Percentiles rank a stretch among this genome's conserved stretches.
These are phyloP conservation scores for Eufriesea mexicana DNA, from an alignment of 1,140 invertebrate genomes.

Conservation along the genomic window DNA sequence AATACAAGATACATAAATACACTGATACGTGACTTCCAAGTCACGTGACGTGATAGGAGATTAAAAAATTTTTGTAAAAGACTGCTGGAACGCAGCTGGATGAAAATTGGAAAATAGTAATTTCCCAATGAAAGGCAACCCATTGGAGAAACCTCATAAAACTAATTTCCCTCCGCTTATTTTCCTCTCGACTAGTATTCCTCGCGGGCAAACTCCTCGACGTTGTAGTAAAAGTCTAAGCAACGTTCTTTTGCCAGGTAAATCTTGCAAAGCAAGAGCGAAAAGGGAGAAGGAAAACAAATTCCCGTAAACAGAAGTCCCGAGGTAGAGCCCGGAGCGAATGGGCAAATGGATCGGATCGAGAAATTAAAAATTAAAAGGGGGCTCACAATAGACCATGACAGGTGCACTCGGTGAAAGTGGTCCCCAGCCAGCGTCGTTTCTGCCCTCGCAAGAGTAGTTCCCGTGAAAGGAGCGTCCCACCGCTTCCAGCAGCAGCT, in stretches of 20 bases:
- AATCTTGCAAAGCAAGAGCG: background rate
- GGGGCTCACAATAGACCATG: conserved; percentile 87
- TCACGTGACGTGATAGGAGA: too few relatives aligned
- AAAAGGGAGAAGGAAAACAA: background rate
- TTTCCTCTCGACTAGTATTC: too few relatives aligned
- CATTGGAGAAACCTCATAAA: background rate
- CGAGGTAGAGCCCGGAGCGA: too few relatives aligned
- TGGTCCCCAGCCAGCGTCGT: conserved; percentile 92
- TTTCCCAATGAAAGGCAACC: too few relatives aligned
- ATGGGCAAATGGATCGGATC: conserved; percentile 8
- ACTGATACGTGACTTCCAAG: too few relatives aligned
- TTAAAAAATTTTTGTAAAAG: too few relatives aligned
- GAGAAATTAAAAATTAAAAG: conserved; percentile 23
- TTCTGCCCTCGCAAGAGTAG: conserved; percentile 94
- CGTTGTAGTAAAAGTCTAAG: background rate
- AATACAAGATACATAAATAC: too few relatives aligned
- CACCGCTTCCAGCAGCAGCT: conserved; percentile 91
- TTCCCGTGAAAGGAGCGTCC: conserved; percentile 94
- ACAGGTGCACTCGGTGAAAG: conserved; percentile 88
- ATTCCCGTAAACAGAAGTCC: background rate
- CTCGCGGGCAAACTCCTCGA: background rate
- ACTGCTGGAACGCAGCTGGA: too few relatives aligned
- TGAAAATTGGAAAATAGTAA: too few relatives aligned
- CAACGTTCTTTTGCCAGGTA: background rate
- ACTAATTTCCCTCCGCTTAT: too few relatives aligned